These are phyloP conservation scores for Gymnogyps californianus DNA, from an alignment of 2,113 vertebrate genomes.

Conservation along the genomic window DNA sequence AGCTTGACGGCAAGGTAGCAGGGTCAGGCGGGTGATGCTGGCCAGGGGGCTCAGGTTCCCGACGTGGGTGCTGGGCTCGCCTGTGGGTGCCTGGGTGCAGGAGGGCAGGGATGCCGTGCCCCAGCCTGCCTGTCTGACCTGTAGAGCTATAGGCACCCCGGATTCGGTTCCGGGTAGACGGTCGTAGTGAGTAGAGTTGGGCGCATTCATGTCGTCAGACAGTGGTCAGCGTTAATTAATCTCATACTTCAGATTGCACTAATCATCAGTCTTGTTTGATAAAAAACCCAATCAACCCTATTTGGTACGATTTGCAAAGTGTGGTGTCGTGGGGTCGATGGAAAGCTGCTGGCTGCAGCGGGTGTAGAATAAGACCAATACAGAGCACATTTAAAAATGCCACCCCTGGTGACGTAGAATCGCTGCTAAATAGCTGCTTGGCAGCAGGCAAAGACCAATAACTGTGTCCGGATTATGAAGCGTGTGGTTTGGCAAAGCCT, in stretches of 20 bases:
- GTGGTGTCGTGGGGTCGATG: background rate
- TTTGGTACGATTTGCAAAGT: background rate
- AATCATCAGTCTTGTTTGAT: background rate
- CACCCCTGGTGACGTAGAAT: background rate
- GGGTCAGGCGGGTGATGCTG: background rate
- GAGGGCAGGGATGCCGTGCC: background rate
- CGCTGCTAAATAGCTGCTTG: background rate
- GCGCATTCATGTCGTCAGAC: fast-evolving
- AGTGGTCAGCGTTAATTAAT: background rate
- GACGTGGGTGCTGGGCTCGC: fast-evolving
- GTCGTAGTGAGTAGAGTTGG: background rate
- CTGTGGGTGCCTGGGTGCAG: background rate
- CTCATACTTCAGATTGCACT: fast-evolving
- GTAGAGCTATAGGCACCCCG: background rate
- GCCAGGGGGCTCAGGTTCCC: background rate
- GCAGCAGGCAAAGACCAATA: background rate
- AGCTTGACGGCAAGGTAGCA: background rate
- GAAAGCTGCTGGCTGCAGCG: background rate
- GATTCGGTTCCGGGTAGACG: background rate
- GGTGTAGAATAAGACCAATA: background rate
- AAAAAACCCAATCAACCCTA: fast-evolving
- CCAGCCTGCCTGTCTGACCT: background rate
- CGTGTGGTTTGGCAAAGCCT: background rate
- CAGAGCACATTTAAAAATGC: background rate
- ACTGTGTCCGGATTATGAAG: background rate